Conservation (phyloP, 2,797 vertebrate genomes). For the Cetoscarus ocellatus region DNA sequence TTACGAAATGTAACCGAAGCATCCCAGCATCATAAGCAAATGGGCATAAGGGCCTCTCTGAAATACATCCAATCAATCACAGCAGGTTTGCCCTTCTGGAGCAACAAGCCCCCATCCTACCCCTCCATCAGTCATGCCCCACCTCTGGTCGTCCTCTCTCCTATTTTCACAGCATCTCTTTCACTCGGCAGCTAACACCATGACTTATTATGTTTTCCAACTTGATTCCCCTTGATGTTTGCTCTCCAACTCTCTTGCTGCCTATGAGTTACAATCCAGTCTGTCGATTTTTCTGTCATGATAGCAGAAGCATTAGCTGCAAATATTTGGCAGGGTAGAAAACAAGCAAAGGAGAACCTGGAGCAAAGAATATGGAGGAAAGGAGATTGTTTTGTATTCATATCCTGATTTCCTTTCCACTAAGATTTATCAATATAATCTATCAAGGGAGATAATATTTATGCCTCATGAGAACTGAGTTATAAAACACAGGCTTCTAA, state of each 20-base stretch:
- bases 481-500: too few species aligned
- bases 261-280: constrained; percentile 79
- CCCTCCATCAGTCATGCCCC: constrained; percentile 79
- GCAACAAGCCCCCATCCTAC: constrained; percentile 70
- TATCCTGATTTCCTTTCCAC: too few species aligned
- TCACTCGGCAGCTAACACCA: constrained; percentile 69
- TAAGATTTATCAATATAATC: too few species aligned
- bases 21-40: constrained; percentile 65
- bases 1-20: constrained; percentile 46
- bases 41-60: constrained; percentile 53
- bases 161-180: constrained; percentile 80
- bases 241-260: constrained; percentile 68
- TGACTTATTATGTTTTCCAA: constrained; percentile 82
- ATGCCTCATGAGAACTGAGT: too few species aligned
- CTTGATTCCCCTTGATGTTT: constrained; percentile 79
- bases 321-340: constrained; percentile 82
- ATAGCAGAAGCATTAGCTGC: constrained; percentile 83
- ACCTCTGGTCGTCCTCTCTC: constrained; percentile 77
- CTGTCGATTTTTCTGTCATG: constrained; percentile 76
- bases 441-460: too few species aligned
- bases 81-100: constrained; percentile 80
- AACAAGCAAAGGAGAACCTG: constrained; percentile 39
- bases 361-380: constrained; percentile 12
- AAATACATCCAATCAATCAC: constrained; percentile 81
- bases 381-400: background rate